Percentiles rank a stretch among this genome's conserved stretches.
Conservation (phyloP, 2,113 vertebrate species). For the Sorex fumeus region DNA sequence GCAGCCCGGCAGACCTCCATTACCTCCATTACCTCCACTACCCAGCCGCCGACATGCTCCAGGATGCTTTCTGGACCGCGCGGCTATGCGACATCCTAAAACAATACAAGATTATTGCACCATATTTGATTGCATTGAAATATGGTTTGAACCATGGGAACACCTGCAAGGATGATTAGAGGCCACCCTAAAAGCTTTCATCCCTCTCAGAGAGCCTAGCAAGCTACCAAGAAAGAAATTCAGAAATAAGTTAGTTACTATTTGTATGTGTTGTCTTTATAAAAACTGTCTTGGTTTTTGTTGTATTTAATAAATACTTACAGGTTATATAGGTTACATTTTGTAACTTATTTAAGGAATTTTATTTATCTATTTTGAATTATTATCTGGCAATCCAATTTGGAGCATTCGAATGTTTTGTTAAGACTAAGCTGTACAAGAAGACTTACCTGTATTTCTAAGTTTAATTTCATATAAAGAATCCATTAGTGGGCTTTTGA, state of each 20-base stretch:
- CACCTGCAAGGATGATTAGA: too few species aligned
- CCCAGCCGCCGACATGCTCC: too few species aligned
- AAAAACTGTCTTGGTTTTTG: slow-evolving; percentile 42
- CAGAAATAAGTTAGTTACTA: neutral
- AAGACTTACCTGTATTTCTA: neutral
- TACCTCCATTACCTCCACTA: too few species aligned
- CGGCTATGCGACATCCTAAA: too few species aligned
- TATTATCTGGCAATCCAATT: neutral
- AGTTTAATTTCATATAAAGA: neutral
- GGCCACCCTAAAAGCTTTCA: too few species aligned
- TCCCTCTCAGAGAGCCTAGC: too few species aligned
- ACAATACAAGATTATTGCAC: too few species aligned
- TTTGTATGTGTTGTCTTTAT: neutral
- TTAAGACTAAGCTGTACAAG: neutral
- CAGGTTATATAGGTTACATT: neutral
- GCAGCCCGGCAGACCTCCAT: too few species aligned
- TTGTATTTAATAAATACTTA: slow-evolving; percentile 9
- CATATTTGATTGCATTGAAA: too few species aligned
- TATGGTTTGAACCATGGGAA: too few species aligned
- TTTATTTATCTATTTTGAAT: slow-evolving; percentile 25
- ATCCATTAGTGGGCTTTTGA: neutral
- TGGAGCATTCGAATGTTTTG: neutral
- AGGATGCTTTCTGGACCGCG: too few species aligned
- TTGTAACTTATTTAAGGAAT: slow-evolving; percentile 30
- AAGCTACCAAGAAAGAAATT: slow-evolving; percentile 54